Evolutionary conservation across 2,113 vertebrate genomes (phyloP).

Genomic region (Tragulus kanchil): DNA sequence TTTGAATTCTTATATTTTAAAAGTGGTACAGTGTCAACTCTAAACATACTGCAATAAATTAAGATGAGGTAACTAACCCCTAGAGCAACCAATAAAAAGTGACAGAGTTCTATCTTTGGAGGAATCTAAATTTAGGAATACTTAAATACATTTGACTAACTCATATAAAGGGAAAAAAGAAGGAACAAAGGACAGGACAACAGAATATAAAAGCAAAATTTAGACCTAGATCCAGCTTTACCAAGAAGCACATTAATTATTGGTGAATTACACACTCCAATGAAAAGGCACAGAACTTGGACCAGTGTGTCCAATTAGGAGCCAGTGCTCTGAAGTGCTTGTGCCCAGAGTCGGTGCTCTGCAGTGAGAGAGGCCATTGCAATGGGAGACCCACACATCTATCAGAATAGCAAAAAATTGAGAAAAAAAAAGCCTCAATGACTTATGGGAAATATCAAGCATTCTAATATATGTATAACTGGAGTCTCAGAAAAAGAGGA

Average conservation of each 20-base stretch:
- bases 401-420: not conserved
- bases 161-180: not conserved
- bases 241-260: not conserved
- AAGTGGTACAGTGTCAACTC: not conserved
- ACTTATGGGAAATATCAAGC: not conserved
- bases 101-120: not conserved
- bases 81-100: constrained; percentile 1
- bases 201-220: constrained; percentile 1
- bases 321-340: too few relatives aligned
- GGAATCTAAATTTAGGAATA: constrained; percentile 4
- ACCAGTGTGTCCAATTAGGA: too few relatives aligned
- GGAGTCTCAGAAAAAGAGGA: not conserved
- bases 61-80: not conserved
- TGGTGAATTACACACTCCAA: not conserved
- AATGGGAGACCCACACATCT: too few relatives aligned
- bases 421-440: not conserved
- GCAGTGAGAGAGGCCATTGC: too few relatives aligned
- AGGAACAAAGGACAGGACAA: not conserved
- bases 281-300: not conserved
- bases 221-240: not conserved
- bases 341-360: too few relatives aligned
- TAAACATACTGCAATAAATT: not conserved
- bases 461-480: not conserved
- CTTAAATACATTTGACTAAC: constrained; percentile 30
- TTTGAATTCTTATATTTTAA: constrained; percentile 30